Evolutionary conservation across 1,140 invertebrate genomes (phyloP).

Genomic region (Solen grandis): DNA sequence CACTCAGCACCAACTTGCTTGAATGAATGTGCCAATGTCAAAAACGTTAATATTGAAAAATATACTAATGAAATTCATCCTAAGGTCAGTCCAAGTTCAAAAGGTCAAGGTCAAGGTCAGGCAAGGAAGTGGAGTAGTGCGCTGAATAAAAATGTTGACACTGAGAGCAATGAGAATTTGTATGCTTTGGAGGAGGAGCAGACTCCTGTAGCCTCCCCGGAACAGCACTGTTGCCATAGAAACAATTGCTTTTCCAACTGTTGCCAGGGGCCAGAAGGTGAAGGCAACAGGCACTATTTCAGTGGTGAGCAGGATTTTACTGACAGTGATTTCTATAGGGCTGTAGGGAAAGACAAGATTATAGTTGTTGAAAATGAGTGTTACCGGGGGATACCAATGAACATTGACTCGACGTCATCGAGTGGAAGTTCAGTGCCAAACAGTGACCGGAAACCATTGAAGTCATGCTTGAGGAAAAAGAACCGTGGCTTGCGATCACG

Average conservation of each 20-base stretch:
- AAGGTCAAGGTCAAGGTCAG: conserved; percentile 33
- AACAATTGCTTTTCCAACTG: conserved; percentile 8
- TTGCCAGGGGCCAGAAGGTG: neutral
- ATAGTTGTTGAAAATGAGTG: conserved; percentile 46
- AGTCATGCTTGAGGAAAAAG: conserved; percentile 75
- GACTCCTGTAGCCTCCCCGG: conserved; percentile 66
- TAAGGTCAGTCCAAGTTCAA: conserved; percentile 17
- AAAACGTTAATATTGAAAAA: conserved; percentile 51
- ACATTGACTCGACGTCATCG: conserved; percentile 51
- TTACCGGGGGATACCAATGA: conserved; percentile 28
- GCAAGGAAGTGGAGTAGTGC: conserved; percentile 28
- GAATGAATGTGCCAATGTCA: conserved; percentile 31
- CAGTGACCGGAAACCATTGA: conserved; percentile 70
- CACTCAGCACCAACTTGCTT: conserved; percentile 26
- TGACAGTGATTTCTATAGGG: conserved; percentile 50
- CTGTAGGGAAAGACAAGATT: conserved; percentile 41
- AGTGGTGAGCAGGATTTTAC: conserved; percentile 30
- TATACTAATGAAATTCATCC: conserved; percentile 69
- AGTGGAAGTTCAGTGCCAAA: conserved; percentile 63
- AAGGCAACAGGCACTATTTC: conserved; percentile 9
- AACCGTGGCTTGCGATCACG: conserved; percentile 63
- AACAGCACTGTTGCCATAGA: conserved; percentile 53
- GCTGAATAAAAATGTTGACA: conserved; percentile 27
- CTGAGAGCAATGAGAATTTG: conserved; percentile 58
- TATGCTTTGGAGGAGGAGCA: conserved; percentile 71